phyloP scores from a whole-genome alignment of 2,888 invertebrate genomes.

The Tethea ocularis region DNA sequence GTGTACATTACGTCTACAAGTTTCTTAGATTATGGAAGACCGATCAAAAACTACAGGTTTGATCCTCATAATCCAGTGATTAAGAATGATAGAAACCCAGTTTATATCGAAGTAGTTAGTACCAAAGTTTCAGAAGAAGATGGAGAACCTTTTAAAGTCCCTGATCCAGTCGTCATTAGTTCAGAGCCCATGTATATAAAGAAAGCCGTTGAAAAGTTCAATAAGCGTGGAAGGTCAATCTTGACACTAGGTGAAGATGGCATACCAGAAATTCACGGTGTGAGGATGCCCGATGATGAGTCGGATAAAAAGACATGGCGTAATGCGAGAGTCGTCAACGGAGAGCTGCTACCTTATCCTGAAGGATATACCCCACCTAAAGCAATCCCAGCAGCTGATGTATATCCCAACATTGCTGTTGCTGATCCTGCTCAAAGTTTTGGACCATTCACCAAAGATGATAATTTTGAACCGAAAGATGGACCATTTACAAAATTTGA shows the following conservation, averaged over 20 bases:
- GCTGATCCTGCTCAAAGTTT: slow-evolving; percentile 66
- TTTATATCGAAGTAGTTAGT: slow-evolving; percentile 79
- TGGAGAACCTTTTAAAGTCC: slow-evolving; percentile 80
- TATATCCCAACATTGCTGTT: slow-evolving; percentile 72
- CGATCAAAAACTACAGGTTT: slow-evolving; percentile 73
- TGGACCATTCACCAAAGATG: slow-evolving; percentile 85
- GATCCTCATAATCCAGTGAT: slow-evolving; percentile 79
- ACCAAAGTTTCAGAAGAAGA: slow-evolving; percentile 78
- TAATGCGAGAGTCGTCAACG: slow-evolving; percentile 94
- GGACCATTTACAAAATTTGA: slow-evolving; percentile 86
- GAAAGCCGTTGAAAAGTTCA: slow-evolving; percentile 74
- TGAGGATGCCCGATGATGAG: slow-evolving; percentile 93
- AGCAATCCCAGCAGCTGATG: slow-evolving; percentile 83
- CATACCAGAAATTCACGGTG: slow-evolving; percentile 91
- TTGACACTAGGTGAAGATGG: slow-evolving; percentile 87
- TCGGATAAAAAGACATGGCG: slow-evolving; percentile 93
- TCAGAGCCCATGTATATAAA: slow-evolving; percentile 86
- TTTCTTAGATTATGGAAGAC: slow-evolving; percentile 70
- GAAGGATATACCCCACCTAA: slow-evolving; percentile 87
- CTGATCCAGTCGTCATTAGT: slow-evolving; percentile 87
- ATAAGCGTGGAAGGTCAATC: slow-evolving; percentile 86
- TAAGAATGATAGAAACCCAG: slow-evolving; percentile 83
- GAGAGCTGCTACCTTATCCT: slow-evolving; percentile 90
- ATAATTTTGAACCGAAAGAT: slow-evolving; percentile 81
- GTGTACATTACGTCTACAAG: slow-evolving; percentile 79